Evolutionary conservation across 2,888 invertebrate species (phyloP).

Genomic region (Cantharis flavilabris): DNA sequence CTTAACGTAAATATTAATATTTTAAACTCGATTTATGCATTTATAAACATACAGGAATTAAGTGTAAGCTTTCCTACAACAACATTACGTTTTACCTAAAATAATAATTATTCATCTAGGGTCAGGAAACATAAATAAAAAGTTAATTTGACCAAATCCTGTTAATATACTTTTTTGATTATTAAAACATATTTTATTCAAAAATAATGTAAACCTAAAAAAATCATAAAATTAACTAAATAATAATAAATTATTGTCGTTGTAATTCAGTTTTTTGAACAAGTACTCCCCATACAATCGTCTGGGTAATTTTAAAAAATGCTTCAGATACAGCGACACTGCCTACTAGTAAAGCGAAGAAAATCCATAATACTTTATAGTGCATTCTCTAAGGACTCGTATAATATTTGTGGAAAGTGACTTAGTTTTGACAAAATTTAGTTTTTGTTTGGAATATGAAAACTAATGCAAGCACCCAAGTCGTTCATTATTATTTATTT

Average conservation of each 20-base stretch:
- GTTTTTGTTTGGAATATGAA: not conserved
- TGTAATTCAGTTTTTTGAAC: not conserved
- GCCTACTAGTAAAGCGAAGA: not conserved
- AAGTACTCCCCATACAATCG: not conserved
- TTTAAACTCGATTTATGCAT: not conserved
- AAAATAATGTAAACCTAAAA: not conserved
- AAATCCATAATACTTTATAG: conserved; percentile 7
- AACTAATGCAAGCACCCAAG: not conserved
- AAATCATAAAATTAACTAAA: not conserved
- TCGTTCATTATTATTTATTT: too few species aligned
- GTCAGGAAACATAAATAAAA: not conserved
- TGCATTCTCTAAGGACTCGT: not conserved
- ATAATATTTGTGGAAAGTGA: conserved; percentile 5
- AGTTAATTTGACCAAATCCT: not conserved
- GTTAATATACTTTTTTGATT: not conserved
- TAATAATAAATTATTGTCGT: not conserved
- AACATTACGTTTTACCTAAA: not conserved
- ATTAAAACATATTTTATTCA: not conserved
- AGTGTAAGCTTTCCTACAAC: not conserved
- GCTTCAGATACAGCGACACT: not conserved
- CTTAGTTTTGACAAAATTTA: conserved; percentile 5
- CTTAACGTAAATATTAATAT: not conserved
- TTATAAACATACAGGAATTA: not conserved
- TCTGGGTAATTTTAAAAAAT: conserved; percentile 7
- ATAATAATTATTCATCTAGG: not conserved